Base-by-base conservation (phyloP, 2,888 invertebrate species). In the Sarcophaga carnaria region DNA sequence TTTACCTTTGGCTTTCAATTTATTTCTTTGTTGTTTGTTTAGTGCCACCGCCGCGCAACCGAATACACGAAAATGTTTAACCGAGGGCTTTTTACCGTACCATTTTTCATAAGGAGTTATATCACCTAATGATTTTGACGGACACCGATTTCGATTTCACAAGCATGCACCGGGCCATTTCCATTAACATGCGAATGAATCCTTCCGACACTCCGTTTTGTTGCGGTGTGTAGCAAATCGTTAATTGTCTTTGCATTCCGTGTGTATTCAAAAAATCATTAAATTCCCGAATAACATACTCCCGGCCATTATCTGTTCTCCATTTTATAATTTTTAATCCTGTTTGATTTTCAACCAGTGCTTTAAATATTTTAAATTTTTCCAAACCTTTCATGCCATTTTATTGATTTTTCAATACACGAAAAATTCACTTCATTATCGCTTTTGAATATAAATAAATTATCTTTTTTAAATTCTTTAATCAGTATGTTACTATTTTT, bases 151-250 rank as follows among this genome's bases (percentile, higher is more conserved):
- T n/a, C 25, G 89, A 77, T 49, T 90, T 80, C 0, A 89, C 64
- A 20, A 92, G 47, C 88, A 92, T 90, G 12, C 89, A 87, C 6
- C 91, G 85, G 3, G 90, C 90, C 80, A 89, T 89, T 64, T 91
- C 90, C 17, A 91, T 74, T 17, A 89, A 60, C 1, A 88, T 89
- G 5, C 88, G 75, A 75, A 89, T 89, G 0, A 71, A 83, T 6
- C 89, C 62, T 70, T 89, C 88, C 0, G 88, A 88, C 2, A 89
- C 88, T 0, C 89, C 89, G 62, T 89, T 89, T 77, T 89, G 89
- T 22, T 89, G 88, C 8, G 89, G 89, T 27, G 88, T 88, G 60
- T 88, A 88, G n/a, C 80, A 70, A 2, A 85, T 81, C 1, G 88
- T 88, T 10, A 88, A 47, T 60, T 89, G 87, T 11, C 85, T 62